Evolutionary conservation across 2,888 invertebrate genomes (phyloP), one percentile per base, ranked within the genome.

Genomic region (Yponomeuta plumbellus): DNA sequence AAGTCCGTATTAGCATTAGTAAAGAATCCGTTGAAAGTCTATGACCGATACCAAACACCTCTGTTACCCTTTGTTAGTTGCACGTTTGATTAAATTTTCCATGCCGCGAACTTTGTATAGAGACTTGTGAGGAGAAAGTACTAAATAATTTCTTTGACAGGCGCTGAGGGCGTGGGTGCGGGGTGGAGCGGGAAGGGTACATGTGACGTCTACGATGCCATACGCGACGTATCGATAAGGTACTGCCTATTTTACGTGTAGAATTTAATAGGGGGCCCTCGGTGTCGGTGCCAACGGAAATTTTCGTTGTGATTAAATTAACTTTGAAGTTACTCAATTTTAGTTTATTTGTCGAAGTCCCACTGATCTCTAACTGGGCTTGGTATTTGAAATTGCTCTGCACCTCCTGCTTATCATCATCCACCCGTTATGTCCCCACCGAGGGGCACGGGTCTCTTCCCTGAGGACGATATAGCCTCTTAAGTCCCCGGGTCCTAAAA

Each of bases 31-130:
- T 3, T 3, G 17, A 2, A 17, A 52, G 10, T 52, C 17, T 5
- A 17, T 52, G 17, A 52, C 44, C 17, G 44, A 52, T 52, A 52
- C 44, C 8, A 52, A 13, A 13, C 17, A 13, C 13, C 44, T 3
- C 3, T 52, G 17, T 52, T 52, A 3, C 44, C 44, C 17, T 52
- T 52, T 52, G 44, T 52, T 52, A 52, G 44, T 52, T 52, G 44
- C 44, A 52, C 44, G 17, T 52, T 52, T 52, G 44, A 52, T 52
- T 52, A 52, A 52, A 52, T 52, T 52, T 52, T 52, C 44, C 44
- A 17, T 17, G 17, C 17, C 17, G 44, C 17, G 13, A 52, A 52
- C 44, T 52, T 52, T 52, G 44, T 17, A 52, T 17, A 17, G 44
- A 17, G 13, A 17, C 44, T 52, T 52, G 34, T 34, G 34, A 34